Base-by-base conservation (phyloP, 2,113 vertebrate genomes). In the Pao palembangensis region DNA sequence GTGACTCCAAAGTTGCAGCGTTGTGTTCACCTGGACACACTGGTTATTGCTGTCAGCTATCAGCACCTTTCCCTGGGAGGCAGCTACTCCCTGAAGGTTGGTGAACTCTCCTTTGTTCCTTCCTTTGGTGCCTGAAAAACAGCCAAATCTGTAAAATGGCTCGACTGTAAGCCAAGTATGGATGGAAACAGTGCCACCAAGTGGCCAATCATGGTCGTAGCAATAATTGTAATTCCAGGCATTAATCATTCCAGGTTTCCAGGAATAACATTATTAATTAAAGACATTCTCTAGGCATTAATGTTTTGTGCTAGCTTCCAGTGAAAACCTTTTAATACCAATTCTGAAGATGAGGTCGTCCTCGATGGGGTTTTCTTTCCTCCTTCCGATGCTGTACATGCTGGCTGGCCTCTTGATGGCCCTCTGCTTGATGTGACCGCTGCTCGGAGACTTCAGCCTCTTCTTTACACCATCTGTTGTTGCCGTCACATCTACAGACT, bases 31-130 rank as follows among this genome's bases (percentile, higher is more conserved):
- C 96, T 99, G 97, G 4, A 99, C 94, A 84, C 97, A 99, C 49
- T 99, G 97, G 88, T 99, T 99, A 89, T 99, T 99, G 84, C 97
- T 99, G 83, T 99, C 97, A 71, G 97, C 97, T 75, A 99, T 99
- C 75, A 99, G 73, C 82, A 99, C 93, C 81, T 94, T 96, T 61
- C 95, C 97, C 81, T 81, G 82, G 61, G 93, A 95, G 53, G 95
- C 92, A 50, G 96, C 94, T 73, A 98, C 96, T 17, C 97, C 97
- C 89, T 99, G 97, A 64, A 99, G 94, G 80, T 99, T 99, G 19
- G 95, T 98, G 86, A 99, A 99, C 82, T 98, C 96, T 15, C 97
- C 97, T 89, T 98, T 99, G 90, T 98, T 98, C 91, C 96, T 94
- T 82, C 97, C 97, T 87, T 98, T 99, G 57, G 94, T 96, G 56